Percentiles rank a stretch among this genome's conserved stretches.
Conservation (phyloP, 2,797 vertebrate genomes). For the Pipistrellus kuhlii region DNA sequence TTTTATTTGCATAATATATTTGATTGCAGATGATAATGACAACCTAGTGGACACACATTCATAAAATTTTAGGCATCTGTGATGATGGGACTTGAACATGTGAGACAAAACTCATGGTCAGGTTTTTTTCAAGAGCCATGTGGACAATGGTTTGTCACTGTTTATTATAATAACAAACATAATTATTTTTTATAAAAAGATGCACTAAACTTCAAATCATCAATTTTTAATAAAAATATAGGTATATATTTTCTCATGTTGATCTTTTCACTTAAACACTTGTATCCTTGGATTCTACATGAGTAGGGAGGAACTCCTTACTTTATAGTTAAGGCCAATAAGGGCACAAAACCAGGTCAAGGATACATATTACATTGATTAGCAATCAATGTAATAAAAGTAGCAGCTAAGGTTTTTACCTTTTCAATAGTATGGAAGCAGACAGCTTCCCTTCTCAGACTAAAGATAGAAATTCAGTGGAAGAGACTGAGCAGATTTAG, state of each 20-base stretch:
- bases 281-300: background rate
- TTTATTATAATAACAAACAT: background rate
- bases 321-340: background rate
- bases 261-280: background rate
- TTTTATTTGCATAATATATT: constrained; percentile 57
- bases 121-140: background rate
- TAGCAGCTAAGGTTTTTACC: background rate
- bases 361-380: background rate
- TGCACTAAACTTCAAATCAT: background rate
- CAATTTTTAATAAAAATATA: background rate
- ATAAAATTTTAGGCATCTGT: background rate
- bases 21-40: constrained; percentile 46
- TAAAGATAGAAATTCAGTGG: background rate
- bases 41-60: constrained; percentile 27
- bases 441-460: constrained; percentile 16
- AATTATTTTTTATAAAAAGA: constrained; percentile 7
- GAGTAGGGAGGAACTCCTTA: background rate
- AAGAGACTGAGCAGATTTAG: constrained; percentile 44
- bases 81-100: background rate
- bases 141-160: background rate
- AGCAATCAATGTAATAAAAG: constrained; percentile 34
- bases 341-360: background rate
- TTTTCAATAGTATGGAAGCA: constrained; percentile 3
- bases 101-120: constrained; percentile 4
- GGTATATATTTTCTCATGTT: background rate